Percentiles rank a stretch among this genome's conserved stretches.
These are phyloP conservation scores for Sinhomidia bicolor DNA, from an alignment of 2,888 invertebrate species.

Conservation along the genomic window DNA sequence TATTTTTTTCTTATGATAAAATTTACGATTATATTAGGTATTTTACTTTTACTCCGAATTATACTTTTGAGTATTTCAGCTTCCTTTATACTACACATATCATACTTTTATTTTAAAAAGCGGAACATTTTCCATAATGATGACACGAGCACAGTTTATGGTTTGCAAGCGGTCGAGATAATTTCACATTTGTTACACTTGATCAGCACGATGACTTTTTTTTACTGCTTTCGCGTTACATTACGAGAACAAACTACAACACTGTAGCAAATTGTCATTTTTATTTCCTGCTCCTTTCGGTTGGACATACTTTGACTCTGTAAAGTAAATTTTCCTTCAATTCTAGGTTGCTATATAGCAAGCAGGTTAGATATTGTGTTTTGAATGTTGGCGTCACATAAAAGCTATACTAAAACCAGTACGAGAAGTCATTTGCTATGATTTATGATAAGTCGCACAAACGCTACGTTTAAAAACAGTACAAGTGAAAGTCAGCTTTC, in stretches of 20 bases:
- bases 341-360: too few relatives aligned
- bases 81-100: too few relatives aligned
- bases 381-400: too few relatives aligned
- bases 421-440: conserved; percentile 62
- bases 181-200: conserved; percentile 64
- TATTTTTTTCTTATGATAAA: neutral
- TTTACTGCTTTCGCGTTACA: too few relatives aligned
- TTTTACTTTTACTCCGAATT: neutral
- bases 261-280: conserved; percentile 61
- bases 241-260: conserved; percentile 33
- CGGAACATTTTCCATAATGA: conserved; percentile 34
- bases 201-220: conserved; percentile 57
- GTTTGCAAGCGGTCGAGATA: conserved; percentile 35
- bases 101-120: neutral
- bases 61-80: neutral
- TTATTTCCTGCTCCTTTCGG: conserved; percentile 44
- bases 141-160: conserved; percentile 45
- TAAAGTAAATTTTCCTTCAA: too few relatives aligned
- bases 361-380: too few relatives aligned
- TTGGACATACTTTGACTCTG: neutral
- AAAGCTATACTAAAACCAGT: too few relatives aligned
- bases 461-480: too few relatives aligned
- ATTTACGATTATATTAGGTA: neutral
- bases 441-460: too few relatives aligned
- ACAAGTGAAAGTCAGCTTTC: too few relatives aligned